A percentile compares a stretch with the other conserved stretches of the same genome.
Evolutionary conservation across 2,113 vertebrate species (phyloP).

Genomic region (Petrocephalus microphthalmus): DNA sequence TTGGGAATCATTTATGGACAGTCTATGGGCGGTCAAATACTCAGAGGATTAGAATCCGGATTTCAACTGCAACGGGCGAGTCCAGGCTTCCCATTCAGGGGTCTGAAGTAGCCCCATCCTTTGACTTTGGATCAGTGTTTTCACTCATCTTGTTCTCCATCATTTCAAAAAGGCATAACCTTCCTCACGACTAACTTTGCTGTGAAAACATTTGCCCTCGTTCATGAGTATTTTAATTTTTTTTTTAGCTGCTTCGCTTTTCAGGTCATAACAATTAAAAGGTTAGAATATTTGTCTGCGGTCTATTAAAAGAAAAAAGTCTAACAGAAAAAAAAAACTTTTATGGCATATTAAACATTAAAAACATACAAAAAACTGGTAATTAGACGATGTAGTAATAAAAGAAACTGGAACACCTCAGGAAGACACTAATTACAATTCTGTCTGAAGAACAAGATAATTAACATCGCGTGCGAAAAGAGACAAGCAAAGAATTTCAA

Average conservation of each 20-base stretch:
- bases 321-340: not conserved
- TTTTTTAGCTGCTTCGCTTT: not conserved
- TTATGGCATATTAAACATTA: not conserved
- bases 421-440: slow-evolving; percentile 3
- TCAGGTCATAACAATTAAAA: not conserved
- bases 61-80: not conserved
- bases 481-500: not conserved
- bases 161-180: not conserved
- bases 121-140: not conserved
- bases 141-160: not conserved
- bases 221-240: not conserved
- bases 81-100: not conserved
- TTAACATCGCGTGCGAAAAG: not conserved
- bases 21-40: not conserved
- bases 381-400: not conserved
- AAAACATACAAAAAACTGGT: not conserved
- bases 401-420: not conserved
- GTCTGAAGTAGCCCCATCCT: not conserved
- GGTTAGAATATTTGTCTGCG: not conserved
- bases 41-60: not conserved
- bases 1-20: slow-evolving; percentile 3
- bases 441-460: slow-evolving; percentile 7
- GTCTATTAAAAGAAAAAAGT: not conserved
- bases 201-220: not conserved
- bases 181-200: not conserved